phyloP scores from a whole-genome alignment of 2,113 vertebrate genomes.

The Thinocorus orbignyianus region DNA sequence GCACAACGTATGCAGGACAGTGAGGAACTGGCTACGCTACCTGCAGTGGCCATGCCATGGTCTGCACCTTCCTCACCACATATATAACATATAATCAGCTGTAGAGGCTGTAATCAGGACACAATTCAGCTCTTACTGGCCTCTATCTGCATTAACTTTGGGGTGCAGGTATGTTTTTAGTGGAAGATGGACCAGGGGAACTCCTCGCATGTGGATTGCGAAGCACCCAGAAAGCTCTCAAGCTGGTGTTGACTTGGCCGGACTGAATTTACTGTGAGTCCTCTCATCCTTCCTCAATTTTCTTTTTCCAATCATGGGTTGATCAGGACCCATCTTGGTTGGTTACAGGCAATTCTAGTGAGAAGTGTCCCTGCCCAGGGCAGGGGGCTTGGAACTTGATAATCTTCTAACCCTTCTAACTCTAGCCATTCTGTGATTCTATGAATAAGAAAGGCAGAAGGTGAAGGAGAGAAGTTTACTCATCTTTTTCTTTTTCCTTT shows the following conservation, averaged over 20 bases:
- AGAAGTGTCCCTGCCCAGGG: too few species aligned
- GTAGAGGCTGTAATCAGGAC: background rate
- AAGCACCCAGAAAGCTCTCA: background rate
- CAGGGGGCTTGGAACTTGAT: too few species aligned
- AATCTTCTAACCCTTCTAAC: too few species aligned
- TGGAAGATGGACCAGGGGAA: background rate
- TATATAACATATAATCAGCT: background rate
- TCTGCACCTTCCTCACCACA: background rate
- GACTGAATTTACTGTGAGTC: background rate
- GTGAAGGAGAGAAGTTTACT: background rate
- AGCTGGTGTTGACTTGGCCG: background rate
- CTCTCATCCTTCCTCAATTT: background rate
- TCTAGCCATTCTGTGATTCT: too few species aligned
- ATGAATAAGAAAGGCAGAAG: background rate
- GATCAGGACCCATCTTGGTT: background rate
- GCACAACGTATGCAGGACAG: background rate
- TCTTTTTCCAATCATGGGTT: background rate
- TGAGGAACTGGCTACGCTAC: background rate
- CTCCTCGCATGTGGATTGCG: background rate
- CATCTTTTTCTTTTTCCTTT: background rate
- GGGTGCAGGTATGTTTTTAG: background rate
- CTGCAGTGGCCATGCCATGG: background rate
- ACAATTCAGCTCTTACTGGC: background rate
- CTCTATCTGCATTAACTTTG: background rate
- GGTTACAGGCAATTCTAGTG: background rate